These are phyloP conservation scores for Lasioglossum zephyrum DNA, from an alignment of 2,888 invertebrate genomes.

Conservation along the genomic window DNA sequence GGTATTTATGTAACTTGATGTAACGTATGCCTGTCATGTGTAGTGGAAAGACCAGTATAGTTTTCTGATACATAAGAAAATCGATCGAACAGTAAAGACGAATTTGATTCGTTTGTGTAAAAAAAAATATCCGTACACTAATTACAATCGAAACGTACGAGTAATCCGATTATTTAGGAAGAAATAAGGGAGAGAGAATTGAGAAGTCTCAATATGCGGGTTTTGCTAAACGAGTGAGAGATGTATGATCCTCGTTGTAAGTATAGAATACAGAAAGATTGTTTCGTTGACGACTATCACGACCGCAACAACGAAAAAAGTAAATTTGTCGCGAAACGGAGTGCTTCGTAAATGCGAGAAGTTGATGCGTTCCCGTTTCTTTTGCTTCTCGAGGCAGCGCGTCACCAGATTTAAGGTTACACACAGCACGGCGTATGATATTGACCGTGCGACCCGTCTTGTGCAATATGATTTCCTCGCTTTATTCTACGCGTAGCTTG, in stretches of 20 bases:
- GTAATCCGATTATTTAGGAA: background rate
- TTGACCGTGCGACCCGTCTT: slow-evolving; percentile 58
- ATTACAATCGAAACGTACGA: background rate
- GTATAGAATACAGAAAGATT: slow-evolving; percentile 45
- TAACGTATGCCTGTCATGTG: slow-evolving; percentile 60
- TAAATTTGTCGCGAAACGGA: slow-evolving; percentile 15
- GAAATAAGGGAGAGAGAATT: slow-evolving; percentile 12
- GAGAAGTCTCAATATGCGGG: slow-evolving; percentile 33
- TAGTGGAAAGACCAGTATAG: slow-evolving; percentile 61
- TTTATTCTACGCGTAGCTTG: slow-evolving; percentile 42
- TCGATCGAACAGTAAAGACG: slow-evolving; percentile 43
- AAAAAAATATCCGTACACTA: background rate
- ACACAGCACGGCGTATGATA: slow-evolving; percentile 34
- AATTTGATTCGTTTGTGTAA: slow-evolving; percentile 27
- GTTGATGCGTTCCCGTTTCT: slow-evolving; percentile 1
- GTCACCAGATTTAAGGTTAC: slow-evolving; percentile 65
- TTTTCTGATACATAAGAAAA: slow-evolving; percentile 56
- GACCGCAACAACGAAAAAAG: slow-evolving; percentile 17
- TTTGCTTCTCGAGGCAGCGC: background rate
- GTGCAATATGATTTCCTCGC: slow-evolving; percentile 44
- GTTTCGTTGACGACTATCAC: slow-evolving; percentile 20
- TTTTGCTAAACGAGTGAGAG: slow-evolving; percentile 54
- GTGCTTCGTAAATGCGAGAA: slow-evolving; percentile 11
- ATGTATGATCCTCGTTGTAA: slow-evolving; percentile 69
- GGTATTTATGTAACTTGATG: slow-evolving; percentile 57